Evolutionary conservation across 64 coral and sea anemone species (phyloP), one percentile per base, ranked within the genome.

Genomic region (Montipora capricornis): DNA sequence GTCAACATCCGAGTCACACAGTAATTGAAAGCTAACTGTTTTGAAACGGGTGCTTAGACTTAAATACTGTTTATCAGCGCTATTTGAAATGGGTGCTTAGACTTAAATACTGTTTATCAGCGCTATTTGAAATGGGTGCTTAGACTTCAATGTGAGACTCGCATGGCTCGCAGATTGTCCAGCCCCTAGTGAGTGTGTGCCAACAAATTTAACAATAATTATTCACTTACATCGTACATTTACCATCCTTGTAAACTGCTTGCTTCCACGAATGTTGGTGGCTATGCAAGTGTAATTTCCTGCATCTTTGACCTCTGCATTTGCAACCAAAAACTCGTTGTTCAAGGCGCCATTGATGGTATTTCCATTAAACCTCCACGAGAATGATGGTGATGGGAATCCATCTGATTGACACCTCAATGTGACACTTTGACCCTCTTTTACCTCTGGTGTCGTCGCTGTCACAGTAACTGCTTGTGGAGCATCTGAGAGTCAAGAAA

Each of bases 221-320:
- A 0, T 67, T 19, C 14, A 96, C 95, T 93, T 90, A 96, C 95
- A 94, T 90, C 10, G 80, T 7, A 90, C 88, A 52, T 94, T 64
- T 0, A 96, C 47, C 20, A 87, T 59, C 17, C 67, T 68, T 44
- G 45, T 67, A 10, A 47, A 58, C 73, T 81, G 12, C 13, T 83
- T 76, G 7, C 0, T 75, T 4, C 95, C 95, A 19, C 66, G 74
- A 24, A 9, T 17, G 74, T 96, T 96, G 4, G 0, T 81, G 75
- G 95, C 95, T 2, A 76, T 49, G 87, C 95, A 96, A 6, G 91
- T 87, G 60, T 96, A 96, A 12, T 93, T 93, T 57, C 95, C 95
- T 45, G 82, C 67, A 51, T 87, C 17, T 15, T 76, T 8, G 4
- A 74, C 81, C 86, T 96, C 12, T 73, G 75, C 8, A 88, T 44